Evolutionary conservation across 2,888 invertebrate genomes (phyloP).

Genomic region (Ennomos erosarius): DNA sequence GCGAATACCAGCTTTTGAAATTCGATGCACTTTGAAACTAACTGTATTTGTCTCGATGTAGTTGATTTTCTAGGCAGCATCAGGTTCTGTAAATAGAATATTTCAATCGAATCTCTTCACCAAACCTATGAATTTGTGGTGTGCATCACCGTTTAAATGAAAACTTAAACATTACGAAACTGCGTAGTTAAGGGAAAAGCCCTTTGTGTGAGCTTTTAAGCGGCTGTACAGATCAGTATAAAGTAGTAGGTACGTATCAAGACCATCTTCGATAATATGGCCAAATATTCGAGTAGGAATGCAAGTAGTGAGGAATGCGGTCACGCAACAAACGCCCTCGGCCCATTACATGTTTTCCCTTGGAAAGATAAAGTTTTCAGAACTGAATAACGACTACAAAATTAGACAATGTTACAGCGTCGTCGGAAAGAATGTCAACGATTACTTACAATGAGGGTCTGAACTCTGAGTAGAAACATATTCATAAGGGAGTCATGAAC

Average conservation of each 20-base stretch:
- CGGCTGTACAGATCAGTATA: constrained; percentile 5
- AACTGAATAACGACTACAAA: constrained; percentile 30
- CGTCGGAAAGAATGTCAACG: background rate
- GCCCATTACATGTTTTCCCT: constrained; percentile 45
- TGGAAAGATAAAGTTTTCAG: constrained; percentile 47
- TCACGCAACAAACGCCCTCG: constrained; percentile 67
- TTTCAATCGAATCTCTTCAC: too few species aligned
- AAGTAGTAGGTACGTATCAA: constrained; percentile 8
- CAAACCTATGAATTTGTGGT: too few species aligned
- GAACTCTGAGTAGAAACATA: background rate
- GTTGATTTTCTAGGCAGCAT: too few species aligned
- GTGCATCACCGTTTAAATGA: too few species aligned
- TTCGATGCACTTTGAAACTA: too few species aligned
- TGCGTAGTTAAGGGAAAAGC: too few species aligned
- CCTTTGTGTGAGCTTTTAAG: too few species aligned
- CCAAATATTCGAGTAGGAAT: constrained; percentile 58
- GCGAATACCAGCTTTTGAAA: too few species aligned
- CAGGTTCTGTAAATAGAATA: too few species aligned
- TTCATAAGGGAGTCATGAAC: background rate
- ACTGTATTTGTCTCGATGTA: too few species aligned
- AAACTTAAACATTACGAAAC: too few species aligned
- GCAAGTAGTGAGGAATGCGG: constrained; percentile 72
- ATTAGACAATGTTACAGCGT: too few species aligned
- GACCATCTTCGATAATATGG: constrained; percentile 36
- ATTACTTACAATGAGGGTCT: background rate